A percentile compares a stretch with the other conserved stretches of the same genome.
These are phyloP conservation scores for Nipponia nippon DNA, from an alignment of 2,113 vertebrate species.

Conservation along the genomic window DNA sequence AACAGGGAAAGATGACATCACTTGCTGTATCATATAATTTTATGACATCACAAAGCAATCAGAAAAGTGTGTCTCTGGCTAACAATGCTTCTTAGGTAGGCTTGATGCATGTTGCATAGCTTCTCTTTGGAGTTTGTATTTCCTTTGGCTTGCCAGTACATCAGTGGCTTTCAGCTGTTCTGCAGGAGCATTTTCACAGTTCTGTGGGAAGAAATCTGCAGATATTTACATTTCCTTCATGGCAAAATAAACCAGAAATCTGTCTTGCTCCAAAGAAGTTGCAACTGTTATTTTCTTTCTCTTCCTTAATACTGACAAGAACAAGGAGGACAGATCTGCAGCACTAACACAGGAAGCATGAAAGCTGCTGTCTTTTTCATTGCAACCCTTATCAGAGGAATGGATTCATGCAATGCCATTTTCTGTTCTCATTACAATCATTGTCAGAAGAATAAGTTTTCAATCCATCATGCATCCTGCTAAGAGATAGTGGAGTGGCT, in stretches of 20 bases:
- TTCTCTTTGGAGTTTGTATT: background rate
- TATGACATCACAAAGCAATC: background rate
- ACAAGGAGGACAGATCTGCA: background rate
- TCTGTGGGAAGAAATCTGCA: background rate
- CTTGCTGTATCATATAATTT: background rate
- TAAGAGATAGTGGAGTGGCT: background rate
- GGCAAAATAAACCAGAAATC: background rate
- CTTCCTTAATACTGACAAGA: background rate
- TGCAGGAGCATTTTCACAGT: background rate
- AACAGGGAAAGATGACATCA: background rate
- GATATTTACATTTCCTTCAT: background rate
- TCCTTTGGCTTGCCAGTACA: background rate
- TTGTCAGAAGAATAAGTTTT: background rate
- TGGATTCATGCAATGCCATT: background rate
- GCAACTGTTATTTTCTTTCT: background rate
- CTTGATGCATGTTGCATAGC: background rate
- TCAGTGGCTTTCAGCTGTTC: background rate
- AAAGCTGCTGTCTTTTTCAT: background rate
- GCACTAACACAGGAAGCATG: background rate
- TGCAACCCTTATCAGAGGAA: background rate
- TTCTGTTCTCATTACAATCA: background rate
- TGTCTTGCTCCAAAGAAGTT: background rate
- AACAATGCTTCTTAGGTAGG: background rate
- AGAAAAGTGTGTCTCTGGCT: background rate
- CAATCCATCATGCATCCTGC: background rate